These are phyloP conservation scores for Noctua janthe DNA, from an alignment of 2,888 invertebrate species.

Conservation along the genomic window DNA sequence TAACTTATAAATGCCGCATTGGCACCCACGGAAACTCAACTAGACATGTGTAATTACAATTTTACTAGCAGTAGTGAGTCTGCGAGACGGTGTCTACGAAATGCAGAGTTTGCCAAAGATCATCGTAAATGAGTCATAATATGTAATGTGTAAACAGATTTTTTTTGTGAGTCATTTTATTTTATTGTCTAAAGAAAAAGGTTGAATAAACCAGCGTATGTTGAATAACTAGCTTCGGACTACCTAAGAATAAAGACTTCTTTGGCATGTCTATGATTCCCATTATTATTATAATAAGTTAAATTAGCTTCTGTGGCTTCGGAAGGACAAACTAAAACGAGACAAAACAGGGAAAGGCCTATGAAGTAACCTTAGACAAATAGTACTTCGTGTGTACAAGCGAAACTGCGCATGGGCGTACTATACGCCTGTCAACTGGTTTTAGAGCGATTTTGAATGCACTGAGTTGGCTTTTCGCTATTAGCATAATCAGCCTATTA, in stretches of 20 bases:
- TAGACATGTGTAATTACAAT: conserved; percentile 36
- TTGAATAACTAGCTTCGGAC: no score
- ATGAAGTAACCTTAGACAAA: neutral
- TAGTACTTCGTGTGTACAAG: neutral
- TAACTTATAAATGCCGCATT: conserved; percentile 24
- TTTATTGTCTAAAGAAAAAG: neutral
- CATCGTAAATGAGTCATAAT: conserved; percentile 33
- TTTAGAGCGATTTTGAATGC: neutral
- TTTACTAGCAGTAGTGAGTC: conserved; percentile 26
- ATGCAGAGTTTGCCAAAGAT: conserved; percentile 45
- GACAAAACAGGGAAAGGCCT: neutral
- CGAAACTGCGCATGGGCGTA: neutral
- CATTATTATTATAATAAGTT: neutral
- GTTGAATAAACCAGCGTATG: neutral
- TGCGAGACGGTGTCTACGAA: conserved; percentile 49
- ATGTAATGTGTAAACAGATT: conserved; percentile 12
- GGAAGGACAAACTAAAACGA: neutral
- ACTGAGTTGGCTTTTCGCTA: neutral
- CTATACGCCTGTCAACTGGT: neutral
- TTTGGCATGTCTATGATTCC: neutral
- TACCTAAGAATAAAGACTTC: neutral
- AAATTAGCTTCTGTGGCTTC: neutral
- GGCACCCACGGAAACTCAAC: conserved; percentile 39
- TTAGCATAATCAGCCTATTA: no score
- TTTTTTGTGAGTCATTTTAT: conserved; percentile 29